phyloP scores from a whole-genome alignment of 2,797 vertebrate species.

The Brachyalestes nurse region DNA sequence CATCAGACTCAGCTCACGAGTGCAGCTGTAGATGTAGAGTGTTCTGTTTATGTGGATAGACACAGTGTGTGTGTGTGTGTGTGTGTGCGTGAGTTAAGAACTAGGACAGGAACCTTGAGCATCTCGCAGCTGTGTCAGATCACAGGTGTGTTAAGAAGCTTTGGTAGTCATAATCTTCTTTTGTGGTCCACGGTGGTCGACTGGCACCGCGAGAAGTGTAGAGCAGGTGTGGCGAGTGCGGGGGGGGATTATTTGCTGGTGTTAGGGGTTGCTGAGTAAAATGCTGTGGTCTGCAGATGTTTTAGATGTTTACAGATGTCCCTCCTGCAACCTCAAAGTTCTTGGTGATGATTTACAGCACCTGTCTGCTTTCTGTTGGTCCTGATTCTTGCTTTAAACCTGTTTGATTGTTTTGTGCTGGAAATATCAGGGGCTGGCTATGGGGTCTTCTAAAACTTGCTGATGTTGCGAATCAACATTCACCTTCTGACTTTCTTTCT shows the following conservation, averaged over 20 bases:
- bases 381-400: neutral
- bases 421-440: neutral
- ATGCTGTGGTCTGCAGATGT: slow-evolving; percentile 43
- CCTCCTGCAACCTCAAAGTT: neutral
- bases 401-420: neutral
- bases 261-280: slow-evolving; percentile 42
- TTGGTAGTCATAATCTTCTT: slow-evolving; percentile 25
- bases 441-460: neutral
- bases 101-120: slow-evolving; percentile 2
- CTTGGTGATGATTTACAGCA: neutral
- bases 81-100: neutral
- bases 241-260: slow-evolving; percentile 47
- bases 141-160: slow-evolving; percentile 48
- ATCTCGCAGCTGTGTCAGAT: slow-evolving; percentile 49
- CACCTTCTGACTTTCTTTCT: slow-evolving; percentile 8
- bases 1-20: neutral
- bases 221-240: slow-evolving; percentile 48
- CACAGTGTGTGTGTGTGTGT: neutral
- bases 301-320: slow-evolving; percentile 22
- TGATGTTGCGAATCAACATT: neutral
- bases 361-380: neutral
- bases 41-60: neutral
- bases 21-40: neutral
- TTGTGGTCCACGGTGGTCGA: slow-evolving; percentile 5
- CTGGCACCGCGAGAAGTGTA: slow-evolving; percentile 19